Evolutionary conservation across 2,113 vertebrate species (phyloP).

Genomic region (Eublepharis macularius): DNA sequence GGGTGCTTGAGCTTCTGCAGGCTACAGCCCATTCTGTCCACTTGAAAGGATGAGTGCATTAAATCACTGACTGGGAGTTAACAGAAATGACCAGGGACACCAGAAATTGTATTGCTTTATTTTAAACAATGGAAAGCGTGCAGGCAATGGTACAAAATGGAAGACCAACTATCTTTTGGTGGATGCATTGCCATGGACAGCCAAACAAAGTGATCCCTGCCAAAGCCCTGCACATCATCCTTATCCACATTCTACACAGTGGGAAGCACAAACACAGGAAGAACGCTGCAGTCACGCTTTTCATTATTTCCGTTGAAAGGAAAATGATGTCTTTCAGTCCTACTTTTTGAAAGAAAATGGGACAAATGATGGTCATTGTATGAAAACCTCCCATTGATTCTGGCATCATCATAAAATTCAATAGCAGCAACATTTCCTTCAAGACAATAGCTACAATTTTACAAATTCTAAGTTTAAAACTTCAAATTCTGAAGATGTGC

Average conservation of each 20-base stretch:
- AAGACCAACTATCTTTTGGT: not conserved
- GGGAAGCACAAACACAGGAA: not conserved
- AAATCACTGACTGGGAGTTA: not conserved
- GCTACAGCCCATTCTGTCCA: not conserved
- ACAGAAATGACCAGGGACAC: not conserved
- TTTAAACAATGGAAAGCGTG: not conserved
- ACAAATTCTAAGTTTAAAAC: not conserved
- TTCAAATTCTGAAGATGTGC: slow-evolving; percentile 7
- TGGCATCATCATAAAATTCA: not conserved
- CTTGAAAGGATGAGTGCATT: not conserved
- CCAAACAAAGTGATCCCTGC: not conserved
- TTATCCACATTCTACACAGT: not conserved
- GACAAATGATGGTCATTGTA: not conserved
- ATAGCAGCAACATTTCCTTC: not conserved
- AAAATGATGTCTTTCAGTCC: not conserved
- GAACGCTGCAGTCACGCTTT: not conserved
- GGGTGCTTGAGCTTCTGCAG: not conserved
- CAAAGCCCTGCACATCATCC: not conserved
- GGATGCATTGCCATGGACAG: not conserved
- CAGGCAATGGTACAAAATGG: not conserved
- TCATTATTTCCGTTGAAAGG: not conserved
- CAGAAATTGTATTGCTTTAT: not conserved
- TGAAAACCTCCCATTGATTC: no score
- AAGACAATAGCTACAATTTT: not conserved
- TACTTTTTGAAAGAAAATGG: not conserved